Evolutionary conservation across 23 tunicate species (phyloP).

Genomic region (Styela plicata): DNA sequence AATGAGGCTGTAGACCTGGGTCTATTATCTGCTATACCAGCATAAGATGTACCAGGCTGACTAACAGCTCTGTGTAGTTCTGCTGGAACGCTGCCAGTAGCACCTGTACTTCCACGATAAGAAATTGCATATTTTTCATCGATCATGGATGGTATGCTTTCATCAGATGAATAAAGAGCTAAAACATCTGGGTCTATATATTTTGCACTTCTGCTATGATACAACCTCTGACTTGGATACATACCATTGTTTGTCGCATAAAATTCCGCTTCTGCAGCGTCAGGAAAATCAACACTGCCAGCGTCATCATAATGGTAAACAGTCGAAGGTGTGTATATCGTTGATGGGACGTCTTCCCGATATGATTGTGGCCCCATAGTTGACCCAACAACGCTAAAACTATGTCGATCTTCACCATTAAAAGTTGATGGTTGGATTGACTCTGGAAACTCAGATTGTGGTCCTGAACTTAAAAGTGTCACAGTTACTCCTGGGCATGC

Average conservation of each 20-base stretch:
- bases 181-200: constrained; percentile 25
- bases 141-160: constrained; percentile 31
- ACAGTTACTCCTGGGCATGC: constrained; percentile 35
- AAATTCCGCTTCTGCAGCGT: neutral
- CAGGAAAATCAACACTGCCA: constrained; percentile 1
- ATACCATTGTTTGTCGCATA: neutral
- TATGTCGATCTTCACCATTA: neutral
- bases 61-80: constrained; percentile 14
- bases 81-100: constrained; percentile 35
- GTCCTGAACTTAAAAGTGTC: neutral
- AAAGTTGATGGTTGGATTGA: neutral
- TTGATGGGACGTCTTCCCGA: constrained; percentile 6
- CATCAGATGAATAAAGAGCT: constrained; percentile 47
- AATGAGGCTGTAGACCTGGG: constrained; percentile 15
- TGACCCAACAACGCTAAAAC: neutral
- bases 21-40: constrained; percentile 8
- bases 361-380: constrained; percentile 7
- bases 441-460: constrained; percentile 1
- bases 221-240: neutral
- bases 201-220: constrained; percentile 25
- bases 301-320: constrained; percentile 17
- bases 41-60: neutral
- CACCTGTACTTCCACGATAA: neutral
- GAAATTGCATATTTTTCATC: constrained; percentile 25
- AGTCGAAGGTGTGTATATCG: constrained; percentile 23